Evolutionary conservation across 2,113 vertebrate species (phyloP).

Genomic region (Anolis carolinensis): DNA sequence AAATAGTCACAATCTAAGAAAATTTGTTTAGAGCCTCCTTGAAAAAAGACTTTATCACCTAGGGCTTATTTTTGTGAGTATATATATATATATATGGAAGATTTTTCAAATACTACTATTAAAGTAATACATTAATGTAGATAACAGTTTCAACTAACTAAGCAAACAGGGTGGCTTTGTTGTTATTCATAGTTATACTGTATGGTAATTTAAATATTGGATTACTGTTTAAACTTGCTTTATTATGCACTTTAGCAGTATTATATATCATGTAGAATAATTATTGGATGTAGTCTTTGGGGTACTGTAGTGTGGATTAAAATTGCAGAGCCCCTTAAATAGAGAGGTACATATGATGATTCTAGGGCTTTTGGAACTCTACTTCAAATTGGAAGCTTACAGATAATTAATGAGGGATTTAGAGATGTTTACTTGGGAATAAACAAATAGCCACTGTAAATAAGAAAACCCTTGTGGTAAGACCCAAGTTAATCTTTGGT

Average conservation of each 20-base stretch:
- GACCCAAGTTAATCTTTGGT: slow-evolving; percentile 35
- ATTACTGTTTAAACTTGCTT: slow-evolving; percentile 55
- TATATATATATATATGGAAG: slow-evolving; percentile 22
- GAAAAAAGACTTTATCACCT: not conserved
- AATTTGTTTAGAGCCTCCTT: too few species aligned
- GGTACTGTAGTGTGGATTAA: slow-evolving; percentile 41
- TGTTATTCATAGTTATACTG: slow-evolving; percentile 38
- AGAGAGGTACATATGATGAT: slow-evolving; percentile 46
- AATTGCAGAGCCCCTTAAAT: slow-evolving; percentile 27
- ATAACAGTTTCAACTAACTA: slow-evolving; percentile 46
- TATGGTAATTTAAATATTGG: slow-evolving; percentile 66
- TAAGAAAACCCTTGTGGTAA: slow-evolving; percentile 35
- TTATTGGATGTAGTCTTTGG: slow-evolving; percentile 37
- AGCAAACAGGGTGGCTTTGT: slow-evolving; percentile 37
- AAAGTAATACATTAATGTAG: slow-evolving; percentile 59
- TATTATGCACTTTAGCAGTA: slow-evolving; percentile 55
- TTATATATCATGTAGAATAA: slow-evolving; percentile 53
- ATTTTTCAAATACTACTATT: slow-evolving; percentile 20
- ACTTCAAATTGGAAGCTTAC: slow-evolving; percentile 53
- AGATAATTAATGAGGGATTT: slow-evolving; percentile 66
- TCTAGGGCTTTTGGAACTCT: not conserved
- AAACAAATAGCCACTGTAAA: slow-evolving; percentile 63
- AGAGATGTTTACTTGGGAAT: slow-evolving; percentile 37
- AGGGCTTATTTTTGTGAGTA: not conserved
- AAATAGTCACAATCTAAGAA: too few species aligned